phyloP scores from a whole-genome alignment of 2,888 invertebrate genomes.

The Octodonta nipae region DNA sequence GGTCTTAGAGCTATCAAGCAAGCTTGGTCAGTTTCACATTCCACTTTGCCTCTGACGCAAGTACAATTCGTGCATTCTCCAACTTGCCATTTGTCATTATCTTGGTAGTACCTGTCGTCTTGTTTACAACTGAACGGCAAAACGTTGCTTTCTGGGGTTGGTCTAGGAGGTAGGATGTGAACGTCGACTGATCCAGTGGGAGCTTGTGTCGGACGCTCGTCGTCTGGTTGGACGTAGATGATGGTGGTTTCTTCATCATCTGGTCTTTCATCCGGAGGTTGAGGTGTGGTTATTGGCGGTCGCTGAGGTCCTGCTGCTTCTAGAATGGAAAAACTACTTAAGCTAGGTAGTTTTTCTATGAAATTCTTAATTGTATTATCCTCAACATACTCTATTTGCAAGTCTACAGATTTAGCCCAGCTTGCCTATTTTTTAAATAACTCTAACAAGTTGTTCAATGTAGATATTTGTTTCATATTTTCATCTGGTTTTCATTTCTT shows the following conservation, averaged over 20 bases:
- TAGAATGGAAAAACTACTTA: background rate
- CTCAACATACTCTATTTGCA: too few relatives aligned
- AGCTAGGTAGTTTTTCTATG: too few relatives aligned
- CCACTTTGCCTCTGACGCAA: constrained; percentile 51
- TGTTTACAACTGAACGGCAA: constrained; percentile 20
- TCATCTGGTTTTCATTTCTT: too few relatives aligned
- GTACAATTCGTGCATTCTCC: constrained; percentile 61
- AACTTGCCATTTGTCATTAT: constrained; percentile 56
- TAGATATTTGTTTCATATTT: too few relatives aligned
- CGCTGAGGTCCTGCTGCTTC: constrained; percentile 7
- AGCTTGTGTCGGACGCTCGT: constrained; percentile 27
- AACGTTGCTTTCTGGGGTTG: constrained; percentile 16
- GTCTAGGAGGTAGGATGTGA: constrained; percentile 17
- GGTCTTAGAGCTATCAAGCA: constrained; percentile 34
- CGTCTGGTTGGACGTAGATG: constrained; percentile 28
- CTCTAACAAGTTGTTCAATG: too few relatives aligned
- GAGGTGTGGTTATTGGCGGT: constrained; percentile 23
- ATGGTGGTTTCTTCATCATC: constrained; percentile 18
- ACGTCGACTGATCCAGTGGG: constrained; percentile 26
- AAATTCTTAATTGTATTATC: too few relatives aligned
- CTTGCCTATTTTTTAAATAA: too few relatives aligned
- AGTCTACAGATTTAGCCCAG: too few relatives aligned
- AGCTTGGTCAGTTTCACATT: constrained; percentile 38
- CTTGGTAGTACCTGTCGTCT: constrained; percentile 34
- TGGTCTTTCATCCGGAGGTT: constrained; percentile 30